A percentile compares a stretch with the other conserved stretches of the same genome.
phyloP scores from a whole-genome alignment of 2,113 vertebrate genomes.

The Daubentonia madagascariensis region DNA sequence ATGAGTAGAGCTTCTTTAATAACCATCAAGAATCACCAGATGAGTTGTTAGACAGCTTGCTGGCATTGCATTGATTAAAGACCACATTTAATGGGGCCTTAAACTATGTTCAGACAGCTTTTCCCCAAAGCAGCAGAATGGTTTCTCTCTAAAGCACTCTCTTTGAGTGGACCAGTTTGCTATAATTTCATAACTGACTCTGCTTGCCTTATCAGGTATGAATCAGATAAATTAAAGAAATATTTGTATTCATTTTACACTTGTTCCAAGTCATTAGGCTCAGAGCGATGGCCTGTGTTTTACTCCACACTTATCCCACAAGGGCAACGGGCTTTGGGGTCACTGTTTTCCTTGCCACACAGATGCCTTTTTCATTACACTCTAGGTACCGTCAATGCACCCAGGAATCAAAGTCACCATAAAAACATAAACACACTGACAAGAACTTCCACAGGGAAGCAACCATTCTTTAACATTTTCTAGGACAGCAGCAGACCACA shows the following conservation, averaged over 20 bases:
- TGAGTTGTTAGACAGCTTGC: not conserved
- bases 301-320: not conserved
- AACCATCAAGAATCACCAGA: not conserved
- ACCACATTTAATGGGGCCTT: conserved; percentile 33
- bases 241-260: conserved; percentile 42
- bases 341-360: not conserved
- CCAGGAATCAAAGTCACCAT: not conserved
- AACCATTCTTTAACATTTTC: not conserved
- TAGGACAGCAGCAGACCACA: not conserved
- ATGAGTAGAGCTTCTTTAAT: conserved; percentile 8
- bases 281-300: not conserved
- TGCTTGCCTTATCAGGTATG: conserved; percentile 51
- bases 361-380: not conserved
- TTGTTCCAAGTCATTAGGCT: conserved; percentile 1
- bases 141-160: conserved; percentile 16
- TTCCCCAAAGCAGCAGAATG: not conserved
- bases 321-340: not conserved
- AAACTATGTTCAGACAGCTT: conserved; percentile 51
- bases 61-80: conserved; percentile 20
- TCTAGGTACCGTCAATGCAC: not conserved
- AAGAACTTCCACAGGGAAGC: not conserved
- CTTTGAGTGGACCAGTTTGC: conserved; percentile 9
- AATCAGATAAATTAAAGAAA: conserved; percentile 50
- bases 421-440: not conserved
- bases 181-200: conserved; percentile 48